Conservation (phyloP, 2,797 vertebrate species). For the Rhyacichthys aspro region DNA sequence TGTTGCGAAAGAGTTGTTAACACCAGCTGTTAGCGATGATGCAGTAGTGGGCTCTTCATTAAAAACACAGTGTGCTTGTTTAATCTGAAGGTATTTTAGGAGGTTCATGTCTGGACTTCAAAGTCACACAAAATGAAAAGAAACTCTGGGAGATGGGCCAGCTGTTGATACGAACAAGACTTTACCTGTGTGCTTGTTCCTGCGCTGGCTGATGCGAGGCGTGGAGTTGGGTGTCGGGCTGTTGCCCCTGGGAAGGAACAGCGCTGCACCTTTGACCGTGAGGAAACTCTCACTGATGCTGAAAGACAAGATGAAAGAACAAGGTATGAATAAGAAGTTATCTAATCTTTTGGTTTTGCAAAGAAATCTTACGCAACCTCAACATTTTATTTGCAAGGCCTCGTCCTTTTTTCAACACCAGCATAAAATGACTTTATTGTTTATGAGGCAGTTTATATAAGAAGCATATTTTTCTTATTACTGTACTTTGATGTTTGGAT, state of each 20-base stretch:
- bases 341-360: constrained; percentile 4
- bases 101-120: constrained; percentile 13
- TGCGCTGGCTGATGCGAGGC: constrained; percentile 87
- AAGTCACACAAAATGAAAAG: neutral
- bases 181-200: constrained; percentile 95
- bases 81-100: neutral
- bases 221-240: constrained; percentile 84
- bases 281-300: constrained; percentile 99
- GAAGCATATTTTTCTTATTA: no score
- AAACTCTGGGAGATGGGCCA: constrained; percentile 10
- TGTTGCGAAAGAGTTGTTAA: constrained; percentile 33
- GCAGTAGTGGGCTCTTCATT: constrained; percentile 23
- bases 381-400: constrained; percentile 9
- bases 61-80: constrained; percentile 18
- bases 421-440: constrained; percentile 2
- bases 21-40: constrained; percentile 33
- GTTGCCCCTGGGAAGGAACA: constrained; percentile 94
- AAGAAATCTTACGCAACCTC: neutral
- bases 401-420: constrained; percentile 17
- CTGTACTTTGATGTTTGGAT: no score
- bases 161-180: constrained; percentile 18
- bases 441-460: no score
- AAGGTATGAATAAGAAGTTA: constrained; percentile 12
- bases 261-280: constrained; percentile 96
- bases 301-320: constrained; percentile 28